Percentiles rank a stretch among this genome's conserved stretches.
Conservation (phyloP, 2,888 invertebrate species). For the Cryptus armator region DNA sequence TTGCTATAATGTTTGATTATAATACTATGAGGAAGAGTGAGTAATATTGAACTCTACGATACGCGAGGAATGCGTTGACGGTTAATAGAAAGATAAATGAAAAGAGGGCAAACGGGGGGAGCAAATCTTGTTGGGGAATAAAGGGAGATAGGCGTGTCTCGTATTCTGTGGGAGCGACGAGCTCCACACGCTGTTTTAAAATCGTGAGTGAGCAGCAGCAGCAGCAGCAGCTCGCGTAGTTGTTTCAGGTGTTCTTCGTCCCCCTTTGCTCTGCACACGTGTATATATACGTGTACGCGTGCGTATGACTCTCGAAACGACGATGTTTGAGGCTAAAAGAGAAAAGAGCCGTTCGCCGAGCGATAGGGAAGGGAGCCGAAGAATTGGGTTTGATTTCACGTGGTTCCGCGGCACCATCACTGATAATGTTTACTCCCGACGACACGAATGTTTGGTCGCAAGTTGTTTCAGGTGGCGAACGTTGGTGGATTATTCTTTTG, state of each 20-base stretch:
- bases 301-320: conserved; percentile 41
- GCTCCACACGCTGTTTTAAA: conserved; percentile 64
- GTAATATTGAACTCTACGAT: background rate
- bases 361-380: conserved; percentile 40
- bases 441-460: conserved; percentile 79
- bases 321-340: conserved; percentile 71
- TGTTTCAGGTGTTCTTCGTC: conserved; percentile 77
- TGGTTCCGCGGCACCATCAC: conserved; percentile 69
- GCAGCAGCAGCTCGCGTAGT: conserved; percentile 62
- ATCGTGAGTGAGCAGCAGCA: conserved; percentile 44
- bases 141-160: background rate
- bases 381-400: conserved; percentile 70
- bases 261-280: conserved; percentile 20
- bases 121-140: background rate
- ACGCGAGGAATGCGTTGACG: background rate
- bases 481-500: conserved; percentile 76
- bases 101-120: background rate
- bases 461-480: conserved; percentile 82
- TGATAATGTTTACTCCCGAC: conserved; percentile 79
- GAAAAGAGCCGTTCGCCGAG: conserved; percentile 36
- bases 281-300: background rate
- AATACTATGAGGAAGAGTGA: conserved; percentile 1
- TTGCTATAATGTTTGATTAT: conserved; percentile 2
- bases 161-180: conserved; percentile 13
- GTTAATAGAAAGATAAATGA: conserved; percentile 7